Evolutionary conservation across 2,797 vertebrate species (phyloP), one percentile per base, ranked within the genome.

Genomic region (Chelon labrosus): DNA sequence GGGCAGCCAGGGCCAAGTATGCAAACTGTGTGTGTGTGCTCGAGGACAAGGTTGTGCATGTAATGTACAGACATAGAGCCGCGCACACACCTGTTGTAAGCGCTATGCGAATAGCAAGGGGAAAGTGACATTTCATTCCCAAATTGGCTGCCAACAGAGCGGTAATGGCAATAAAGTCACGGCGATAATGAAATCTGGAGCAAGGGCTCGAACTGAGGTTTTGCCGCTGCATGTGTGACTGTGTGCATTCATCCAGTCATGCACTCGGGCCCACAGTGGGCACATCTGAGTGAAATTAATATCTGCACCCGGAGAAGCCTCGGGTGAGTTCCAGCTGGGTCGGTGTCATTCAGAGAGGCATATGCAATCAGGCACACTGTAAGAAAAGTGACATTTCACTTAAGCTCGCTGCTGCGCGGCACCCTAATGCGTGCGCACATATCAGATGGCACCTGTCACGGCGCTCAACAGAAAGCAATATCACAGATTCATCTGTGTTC

Each of bases 341-440:
- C 41, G 22, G 67, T 79, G 82, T 86, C 87, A 74, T 70, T 82
- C 64, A 9, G 66, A 65, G 74, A 83, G 59, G 44, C 70, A 65
- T 54, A 46, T 42, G 83, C 82, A 80, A 87, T 88, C 81, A 82
- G 62, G 52, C 58, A 65, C 76, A 64, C 65, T 83, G 85, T 82
- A 82, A 85, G 84, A 88, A 85, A 88, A 85, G 65, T 81, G 88
- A 88, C 88, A 89, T 90, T 91, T 91, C 85, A 83, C 85, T 90
- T 86, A 87, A 89, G 83, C 88, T 79, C 5, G 17, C 57, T n/a
- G 16, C 63, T 12, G 17, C 25, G 73, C 17, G 22, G 35, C 61
- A 11, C 3, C 46, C 57, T 83, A 78, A 84, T 73, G 60, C 79
- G 51, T 65, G 69, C 67, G 7, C 9, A 19, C 66, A 72, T 66